Conservation (phyloP, 2,888 invertebrate genomes). For the Xestobium rufovillosum region DNA sequence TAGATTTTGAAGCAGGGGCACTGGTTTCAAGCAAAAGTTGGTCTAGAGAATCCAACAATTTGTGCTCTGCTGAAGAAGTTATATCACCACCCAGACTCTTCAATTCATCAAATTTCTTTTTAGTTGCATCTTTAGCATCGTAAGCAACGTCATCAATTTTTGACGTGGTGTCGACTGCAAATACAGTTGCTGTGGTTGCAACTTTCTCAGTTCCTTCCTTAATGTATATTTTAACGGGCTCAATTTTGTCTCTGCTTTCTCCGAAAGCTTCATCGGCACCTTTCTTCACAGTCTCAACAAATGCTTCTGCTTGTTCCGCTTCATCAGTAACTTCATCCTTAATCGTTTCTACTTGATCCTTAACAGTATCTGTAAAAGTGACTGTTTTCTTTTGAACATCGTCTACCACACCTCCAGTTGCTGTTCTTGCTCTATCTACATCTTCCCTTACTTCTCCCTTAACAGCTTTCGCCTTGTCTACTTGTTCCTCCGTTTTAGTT, state of each 20-base stretch:
- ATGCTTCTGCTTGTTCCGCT: neutral
- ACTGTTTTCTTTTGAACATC: slow-evolving; percentile 22
- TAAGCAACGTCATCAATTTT: neutral
- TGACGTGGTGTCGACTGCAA: no score
- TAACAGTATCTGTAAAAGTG: slow-evolving; percentile 28
- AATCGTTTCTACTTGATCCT: slow-evolving; percentile 26
- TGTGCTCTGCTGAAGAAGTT: no score
- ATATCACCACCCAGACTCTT: no score
- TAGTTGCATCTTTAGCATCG: slow-evolving; percentile 2
- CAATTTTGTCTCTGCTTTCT: no score
- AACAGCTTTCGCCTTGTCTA: slow-evolving; percentile 21
- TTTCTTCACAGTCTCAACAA: neutral
- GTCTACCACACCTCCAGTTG: slow-evolving; percentile 22
- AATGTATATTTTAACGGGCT: no score
- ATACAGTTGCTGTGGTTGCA: no score
- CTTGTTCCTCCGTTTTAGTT: slow-evolving; percentile 2
- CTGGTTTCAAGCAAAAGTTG: no score
- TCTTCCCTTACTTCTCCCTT: slow-evolving; percentile 19
- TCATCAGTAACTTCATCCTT: slow-evolving; percentile 11
- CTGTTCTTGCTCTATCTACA: slow-evolving; percentile 17
- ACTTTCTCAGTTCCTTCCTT: no score
- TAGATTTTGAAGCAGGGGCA: no score
- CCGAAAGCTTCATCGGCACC: no score
- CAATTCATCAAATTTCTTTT: neutral
- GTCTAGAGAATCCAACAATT: no score